These are phyloP conservation scores for Mustela lutreola DNA, from an alignment of 2,113 vertebrate species.

Conservation along the genomic window DNA sequence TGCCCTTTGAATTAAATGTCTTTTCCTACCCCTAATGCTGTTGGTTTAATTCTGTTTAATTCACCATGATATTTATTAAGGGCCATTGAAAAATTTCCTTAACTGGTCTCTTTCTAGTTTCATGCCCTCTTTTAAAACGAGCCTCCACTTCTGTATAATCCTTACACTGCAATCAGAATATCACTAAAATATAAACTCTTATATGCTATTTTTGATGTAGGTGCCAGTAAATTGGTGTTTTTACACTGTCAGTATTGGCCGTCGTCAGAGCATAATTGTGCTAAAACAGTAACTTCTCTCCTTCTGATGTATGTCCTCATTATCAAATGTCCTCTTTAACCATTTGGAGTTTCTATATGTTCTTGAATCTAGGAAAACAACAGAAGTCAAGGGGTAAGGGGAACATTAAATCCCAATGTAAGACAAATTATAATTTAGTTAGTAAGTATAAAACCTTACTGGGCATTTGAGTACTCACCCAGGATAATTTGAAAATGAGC, in stretches of 20 bases:
- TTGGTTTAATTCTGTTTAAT: neutral
- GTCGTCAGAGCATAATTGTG: neutral
- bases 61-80: neutral
- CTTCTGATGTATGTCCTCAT: neutral
- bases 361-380: neutral
- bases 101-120: neutral
- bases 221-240: neutral
- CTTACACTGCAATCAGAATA: neutral
- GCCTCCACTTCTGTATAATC: neutral
- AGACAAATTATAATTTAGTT: neutral
- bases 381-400: fast-evolving
- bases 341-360: neutral
- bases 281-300: neutral
- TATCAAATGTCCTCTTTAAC: neutral
- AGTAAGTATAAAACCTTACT: neutral
- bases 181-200: neutral
- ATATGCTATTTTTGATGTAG: neutral
- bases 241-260: neutral
- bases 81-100: neutral
- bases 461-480: neutral
- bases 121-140: no score
- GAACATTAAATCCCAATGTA: neutral
- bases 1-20: neutral
- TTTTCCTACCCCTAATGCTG: neutral
- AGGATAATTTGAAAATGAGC: slow-evolving; percentile 30